Evolutionary conservation across 2,113 vertebrate species (phyloP).

Genomic region (Aspiorhynchus laticeps): DNA sequence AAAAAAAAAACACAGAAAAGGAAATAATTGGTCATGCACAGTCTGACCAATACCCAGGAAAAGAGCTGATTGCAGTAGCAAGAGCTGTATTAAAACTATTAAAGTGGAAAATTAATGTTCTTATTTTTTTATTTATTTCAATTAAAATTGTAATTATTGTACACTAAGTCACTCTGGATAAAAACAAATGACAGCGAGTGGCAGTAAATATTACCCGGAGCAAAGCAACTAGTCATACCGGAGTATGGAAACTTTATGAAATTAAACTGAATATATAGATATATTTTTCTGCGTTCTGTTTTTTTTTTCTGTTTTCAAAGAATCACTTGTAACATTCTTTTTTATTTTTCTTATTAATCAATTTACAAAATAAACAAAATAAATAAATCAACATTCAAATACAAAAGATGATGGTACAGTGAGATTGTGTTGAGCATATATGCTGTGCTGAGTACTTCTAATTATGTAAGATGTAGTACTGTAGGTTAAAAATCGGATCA

Average conservation of each 20-base stretch:
- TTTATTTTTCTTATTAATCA: background rate
- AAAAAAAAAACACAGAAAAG: too few species aligned
- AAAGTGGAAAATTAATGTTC: slow-evolving; percentile 35
- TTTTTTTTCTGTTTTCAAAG: background rate
- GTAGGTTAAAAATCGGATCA: background rate
- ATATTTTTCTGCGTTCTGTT: background rate
- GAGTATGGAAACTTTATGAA: background rate
- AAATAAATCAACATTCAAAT: background rate
- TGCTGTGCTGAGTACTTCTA: background rate
- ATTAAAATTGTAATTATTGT: background rate
- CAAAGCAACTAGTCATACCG: background rate
- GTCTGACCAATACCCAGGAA: slow-evolving; percentile 51
- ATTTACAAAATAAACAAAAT: background rate
- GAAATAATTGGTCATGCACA: slow-evolving; percentile 61
- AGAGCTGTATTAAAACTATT: slow-evolving; percentile 67
- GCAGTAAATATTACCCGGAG: background rate
- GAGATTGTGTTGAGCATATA: background rate
- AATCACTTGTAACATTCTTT: background rate
- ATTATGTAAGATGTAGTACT: background rate
- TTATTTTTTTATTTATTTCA: background rate
- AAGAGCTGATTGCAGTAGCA: slow-evolving; percentile 63
- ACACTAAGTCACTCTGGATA: slow-evolving; percentile 29
- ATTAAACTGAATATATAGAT: background rate
- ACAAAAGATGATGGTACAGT: background rate
- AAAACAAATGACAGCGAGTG: too few species aligned